Conservation (phyloP, 1,140 invertebrate genomes). For the Scaptomyza pallida region DNA sequence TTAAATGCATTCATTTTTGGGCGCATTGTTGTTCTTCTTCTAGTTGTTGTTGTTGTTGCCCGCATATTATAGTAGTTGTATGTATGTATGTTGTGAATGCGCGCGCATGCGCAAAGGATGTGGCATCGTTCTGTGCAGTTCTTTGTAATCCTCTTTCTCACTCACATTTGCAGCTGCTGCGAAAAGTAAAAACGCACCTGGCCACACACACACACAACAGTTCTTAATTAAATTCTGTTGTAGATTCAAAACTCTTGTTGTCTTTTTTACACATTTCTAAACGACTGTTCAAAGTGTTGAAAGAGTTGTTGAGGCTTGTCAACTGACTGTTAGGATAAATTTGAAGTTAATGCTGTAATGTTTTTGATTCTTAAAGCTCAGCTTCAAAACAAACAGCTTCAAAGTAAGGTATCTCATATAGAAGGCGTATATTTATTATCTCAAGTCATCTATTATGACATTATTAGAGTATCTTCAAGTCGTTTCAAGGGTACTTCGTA, state of each 20-base stretch:
- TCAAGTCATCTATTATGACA: too few relatives aligned
- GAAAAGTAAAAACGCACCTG: slow-evolving; percentile 57
- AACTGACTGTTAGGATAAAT: too few relatives aligned
- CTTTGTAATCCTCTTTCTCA: slow-evolving; percentile 32
- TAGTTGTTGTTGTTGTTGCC: slow-evolving; percentile 15
- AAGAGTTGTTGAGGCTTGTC: not conserved
- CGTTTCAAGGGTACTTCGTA: too few relatives aligned
- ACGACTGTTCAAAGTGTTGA: not conserved
- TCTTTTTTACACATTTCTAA: not conserved
- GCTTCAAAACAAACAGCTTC: too few relatives aligned
- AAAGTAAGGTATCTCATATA: too few relatives aligned
- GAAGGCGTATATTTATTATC: too few relatives aligned
- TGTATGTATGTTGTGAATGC: too few relatives aligned
- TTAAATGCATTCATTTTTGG: slow-evolving; percentile 65
- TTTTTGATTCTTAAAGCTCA: too few relatives aligned
- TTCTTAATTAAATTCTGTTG: slow-evolving; percentile 64
- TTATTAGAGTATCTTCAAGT: too few relatives aligned
- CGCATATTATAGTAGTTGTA: too few relatives aligned
- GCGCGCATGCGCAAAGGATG: slow-evolving; percentile 79
- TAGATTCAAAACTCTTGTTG: slow-evolving; percentile 3
- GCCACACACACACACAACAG: slow-evolving; percentile 36
- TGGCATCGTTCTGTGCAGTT: slow-evolving; percentile 9
- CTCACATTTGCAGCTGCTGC: slow-evolving; percentile 58
- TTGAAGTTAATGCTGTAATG: too few relatives aligned
- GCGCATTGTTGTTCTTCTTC: slow-evolving; percentile 19